Conservation (phyloP, 64 coral and sea anemone genomes). For the Stichodactyla mertensii region DNA sequence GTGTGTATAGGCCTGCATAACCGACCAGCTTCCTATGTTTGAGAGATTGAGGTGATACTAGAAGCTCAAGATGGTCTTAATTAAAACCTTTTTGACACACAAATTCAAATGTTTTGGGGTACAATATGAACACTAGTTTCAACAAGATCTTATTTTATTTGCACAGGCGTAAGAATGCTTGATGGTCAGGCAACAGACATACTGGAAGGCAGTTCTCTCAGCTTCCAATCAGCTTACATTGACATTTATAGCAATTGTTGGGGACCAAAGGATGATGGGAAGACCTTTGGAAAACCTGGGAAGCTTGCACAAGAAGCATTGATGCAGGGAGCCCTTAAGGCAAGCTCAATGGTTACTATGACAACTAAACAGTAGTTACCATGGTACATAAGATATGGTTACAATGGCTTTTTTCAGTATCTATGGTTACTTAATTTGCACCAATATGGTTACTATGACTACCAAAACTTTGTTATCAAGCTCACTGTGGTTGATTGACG, state of each 20-base stretch:
- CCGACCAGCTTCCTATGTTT: too few relatives aligned
- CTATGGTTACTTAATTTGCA: too few relatives aligned
- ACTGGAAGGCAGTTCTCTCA: slow-evolving; percentile 86
- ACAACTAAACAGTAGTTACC: background rate
- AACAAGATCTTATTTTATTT: background rate
- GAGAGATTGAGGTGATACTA: too few relatives aligned
- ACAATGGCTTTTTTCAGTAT: background rate
- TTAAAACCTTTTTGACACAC: too few relatives aligned
- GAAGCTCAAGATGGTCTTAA: too few relatives aligned
- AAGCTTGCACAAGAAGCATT: slow-evolving; percentile 93
- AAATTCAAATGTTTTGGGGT: too few relatives aligned
- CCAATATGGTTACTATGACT: too few relatives aligned
- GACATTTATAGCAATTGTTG: slow-evolving; percentile 97
- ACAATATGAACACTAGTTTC: too few relatives aligned
- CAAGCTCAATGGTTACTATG: background rate
- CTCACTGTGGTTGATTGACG: too few relatives aligned
- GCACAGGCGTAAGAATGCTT: slow-evolving; percentile 75
- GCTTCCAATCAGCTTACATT: slow-evolving; percentile 93
- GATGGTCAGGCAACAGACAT: slow-evolving; percentile 95
- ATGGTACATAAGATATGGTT: background rate
- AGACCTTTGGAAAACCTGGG: slow-evolving; percentile 96
- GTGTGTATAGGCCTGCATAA: too few relatives aligned
- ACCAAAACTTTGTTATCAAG: too few relatives aligned
- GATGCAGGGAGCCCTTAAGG: slow-evolving; percentile 87
- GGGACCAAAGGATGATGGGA: slow-evolving; percentile 98